These are phyloP conservation scores for Tragelaphus imberbis DNA, from an alignment of 2,113 vertebrate species.

Conservation along the genomic window DNA sequence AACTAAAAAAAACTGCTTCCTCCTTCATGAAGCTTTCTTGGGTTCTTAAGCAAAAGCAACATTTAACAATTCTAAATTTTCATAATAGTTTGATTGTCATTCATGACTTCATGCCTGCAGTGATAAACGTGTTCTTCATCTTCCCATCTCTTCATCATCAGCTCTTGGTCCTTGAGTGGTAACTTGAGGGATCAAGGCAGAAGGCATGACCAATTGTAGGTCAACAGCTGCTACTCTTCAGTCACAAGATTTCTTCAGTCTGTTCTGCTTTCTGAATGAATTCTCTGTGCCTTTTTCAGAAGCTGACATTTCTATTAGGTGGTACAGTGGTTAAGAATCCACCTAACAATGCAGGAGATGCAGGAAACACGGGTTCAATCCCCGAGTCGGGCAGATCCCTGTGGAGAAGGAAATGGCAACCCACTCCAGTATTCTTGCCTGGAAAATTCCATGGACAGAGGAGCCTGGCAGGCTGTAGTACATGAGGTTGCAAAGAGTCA, in stretches of 20 bases:
- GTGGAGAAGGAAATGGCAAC: not conserved
- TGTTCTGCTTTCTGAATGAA: not conserved
- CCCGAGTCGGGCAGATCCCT: not conserved
- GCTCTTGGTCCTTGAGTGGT: accelerated
- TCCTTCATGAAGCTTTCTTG: not conserved
- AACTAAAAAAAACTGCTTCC: not conserved
- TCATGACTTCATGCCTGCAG: not conserved
- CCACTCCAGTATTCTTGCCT: not conserved
- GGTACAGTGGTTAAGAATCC: not conserved
- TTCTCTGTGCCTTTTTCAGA: not conserved
- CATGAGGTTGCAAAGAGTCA: not conserved
- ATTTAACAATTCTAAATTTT: not conserved
- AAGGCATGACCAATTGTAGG: accelerated
- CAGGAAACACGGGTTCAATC: not conserved
- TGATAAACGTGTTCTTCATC: accelerated
- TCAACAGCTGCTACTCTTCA: accelerated
- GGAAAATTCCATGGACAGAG: not conserved
- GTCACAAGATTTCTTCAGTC: accelerated
- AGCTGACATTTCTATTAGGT: not conserved
- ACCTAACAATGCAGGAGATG: not conserved
- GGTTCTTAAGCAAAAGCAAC: not conserved
- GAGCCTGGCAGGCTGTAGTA: not conserved
- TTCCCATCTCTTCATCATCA: not conserved
- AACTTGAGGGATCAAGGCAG: not conserved
- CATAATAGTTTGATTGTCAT: not conserved